Evolutionary conservation across 1,140 invertebrate species (phyloP), one percentile per base, ranked within the genome.

Genomic region (Gerris buenoi): DNA sequence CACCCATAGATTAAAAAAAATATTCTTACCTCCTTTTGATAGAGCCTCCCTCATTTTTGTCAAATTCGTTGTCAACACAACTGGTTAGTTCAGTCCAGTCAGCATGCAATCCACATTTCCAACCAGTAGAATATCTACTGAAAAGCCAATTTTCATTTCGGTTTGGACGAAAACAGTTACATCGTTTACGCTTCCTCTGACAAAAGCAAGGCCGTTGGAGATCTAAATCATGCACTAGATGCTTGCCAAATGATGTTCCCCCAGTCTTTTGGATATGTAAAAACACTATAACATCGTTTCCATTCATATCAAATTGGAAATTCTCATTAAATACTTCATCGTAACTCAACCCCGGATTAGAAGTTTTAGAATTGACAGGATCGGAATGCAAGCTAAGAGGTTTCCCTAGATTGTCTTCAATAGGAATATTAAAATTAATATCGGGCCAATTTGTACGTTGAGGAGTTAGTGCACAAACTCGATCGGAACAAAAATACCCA

Each of bases 81-180:
- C 85, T 86, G 14, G 91, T 93, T 65, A 98, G 77, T 80, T 98
- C 95, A 15, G 96, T 98, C 89, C 94, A 99, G 80, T 99, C 93
- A 13, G 97, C 95, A 79, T 99, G 97, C 22, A 99, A 80, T 64
- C 97, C 96, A 81, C 97, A 99, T 74, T 93, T 92, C 97, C 97
- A 99, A 63, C 97, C 97, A 22, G 94, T 97, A 5, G 95, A 97
- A 79, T 97, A 98, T 73, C 97, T 85, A 75, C 94, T 97, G 79
- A 99, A 98, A 62, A 99, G 82, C 97, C 97, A 99, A 79, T 89
- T 88, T 81, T 94, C 88, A 77, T 90, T 88, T 74, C 87, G 85
- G 81, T 90, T 88, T 67, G 91, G 91, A 73, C 91, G 84, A 79
- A 93, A 91, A 81, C 93, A 96, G 77, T 92, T 91, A 79, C 93